phyloP scores from a whole-genome alignment of 30 jellyfish, hydroid and myxozoan species.

The Euphysa ruthae region DNA sequence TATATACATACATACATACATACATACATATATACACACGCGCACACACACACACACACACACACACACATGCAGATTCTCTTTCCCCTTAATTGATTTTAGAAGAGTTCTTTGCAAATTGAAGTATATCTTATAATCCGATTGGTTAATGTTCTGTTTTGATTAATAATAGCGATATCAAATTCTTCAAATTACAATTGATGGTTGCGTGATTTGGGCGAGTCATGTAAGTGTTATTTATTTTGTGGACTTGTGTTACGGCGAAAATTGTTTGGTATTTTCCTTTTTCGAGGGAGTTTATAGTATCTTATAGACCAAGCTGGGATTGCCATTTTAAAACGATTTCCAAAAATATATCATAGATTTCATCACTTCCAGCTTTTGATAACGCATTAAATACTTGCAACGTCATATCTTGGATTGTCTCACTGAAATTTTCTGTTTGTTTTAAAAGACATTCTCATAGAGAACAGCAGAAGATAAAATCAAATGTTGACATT shows the following conservation, averaged over 20 bases:
- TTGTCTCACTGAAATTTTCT: not conserved
- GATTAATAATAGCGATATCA: not conserved
- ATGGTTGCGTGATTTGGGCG: no score
- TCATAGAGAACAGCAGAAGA: not conserved
- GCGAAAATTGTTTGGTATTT: not conserved
- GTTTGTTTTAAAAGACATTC: not conserved
- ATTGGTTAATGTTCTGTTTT: not conserved
- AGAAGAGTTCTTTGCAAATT: not conserved
- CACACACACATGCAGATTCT: no score
- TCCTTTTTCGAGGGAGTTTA: not conserved
- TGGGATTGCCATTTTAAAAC: not conserved
- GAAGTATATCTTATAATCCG: not conserved
- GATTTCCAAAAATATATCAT: not conserved
- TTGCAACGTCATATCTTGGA: not conserved
- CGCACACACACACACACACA: no score
- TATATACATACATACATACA: no score
- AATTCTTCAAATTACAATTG: no score
- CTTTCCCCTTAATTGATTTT: not conserved
- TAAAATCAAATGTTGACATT: conserved; percentile 5
- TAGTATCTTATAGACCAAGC: not conserved
- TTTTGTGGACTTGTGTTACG: not conserved
- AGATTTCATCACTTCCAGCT: not conserved
- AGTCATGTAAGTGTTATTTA: not conserved
- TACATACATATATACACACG: no score
- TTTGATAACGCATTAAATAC: not conserved